Percentiles rank a stretch among this genome's conserved stretches.
These are phyloP conservation scores for Eupeodes luniger DNA, from an alignment of 2,888 invertebrate genomes.

Conservation along the genomic window DNA sequence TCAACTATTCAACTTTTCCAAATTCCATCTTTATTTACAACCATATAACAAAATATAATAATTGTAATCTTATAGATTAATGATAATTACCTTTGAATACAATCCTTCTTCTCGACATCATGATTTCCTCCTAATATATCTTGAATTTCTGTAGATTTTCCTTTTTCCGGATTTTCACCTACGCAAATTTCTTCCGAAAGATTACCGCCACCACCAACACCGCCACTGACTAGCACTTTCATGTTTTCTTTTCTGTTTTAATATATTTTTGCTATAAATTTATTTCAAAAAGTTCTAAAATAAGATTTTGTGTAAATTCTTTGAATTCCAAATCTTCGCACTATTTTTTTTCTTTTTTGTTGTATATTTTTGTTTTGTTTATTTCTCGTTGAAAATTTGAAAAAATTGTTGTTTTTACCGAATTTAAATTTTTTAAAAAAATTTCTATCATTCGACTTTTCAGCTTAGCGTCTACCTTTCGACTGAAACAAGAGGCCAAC, in stretches of 20 bases:
- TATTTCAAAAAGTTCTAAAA: conserved; percentile 32
- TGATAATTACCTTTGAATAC: conserved; percentile 55
- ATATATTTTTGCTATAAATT: not conserved
- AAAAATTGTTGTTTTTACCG: conserved; percentile 17
- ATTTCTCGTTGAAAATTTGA: not conserved
- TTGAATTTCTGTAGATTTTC: conserved; percentile 64
- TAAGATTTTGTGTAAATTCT: conserved; percentile 38
- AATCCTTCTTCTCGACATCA: conserved; percentile 56
- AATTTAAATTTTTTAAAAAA: conserved; percentile 7
- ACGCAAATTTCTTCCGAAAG: conserved; percentile 62
- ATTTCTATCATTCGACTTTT: conserved; percentile 59
- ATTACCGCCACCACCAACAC: conserved; percentile 51
- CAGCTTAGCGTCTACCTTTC: conserved; percentile 68
- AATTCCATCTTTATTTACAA: too few relatives aligned
- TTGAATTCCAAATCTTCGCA: conserved; percentile 57
- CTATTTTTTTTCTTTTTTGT: conserved; percentile 32
- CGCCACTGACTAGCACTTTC: conserved; percentile 59
- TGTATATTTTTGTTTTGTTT: not conserved
- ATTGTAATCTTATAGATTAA: not conserved
- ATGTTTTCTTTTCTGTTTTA: conserved; percentile 52
- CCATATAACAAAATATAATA: too few relatives aligned
- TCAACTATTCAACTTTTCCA: too few relatives aligned
- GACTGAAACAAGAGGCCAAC: conserved; percentile 69
- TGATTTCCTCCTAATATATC: conserved; percentile 60
- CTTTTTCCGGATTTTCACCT: conserved; percentile 58